Percentiles rank a stretch among this genome's conserved stretches.
phyloP scores from a whole-genome alignment of 2,797 vertebrate genomes.

The Phaenicophaeus curvirostris region DNA sequence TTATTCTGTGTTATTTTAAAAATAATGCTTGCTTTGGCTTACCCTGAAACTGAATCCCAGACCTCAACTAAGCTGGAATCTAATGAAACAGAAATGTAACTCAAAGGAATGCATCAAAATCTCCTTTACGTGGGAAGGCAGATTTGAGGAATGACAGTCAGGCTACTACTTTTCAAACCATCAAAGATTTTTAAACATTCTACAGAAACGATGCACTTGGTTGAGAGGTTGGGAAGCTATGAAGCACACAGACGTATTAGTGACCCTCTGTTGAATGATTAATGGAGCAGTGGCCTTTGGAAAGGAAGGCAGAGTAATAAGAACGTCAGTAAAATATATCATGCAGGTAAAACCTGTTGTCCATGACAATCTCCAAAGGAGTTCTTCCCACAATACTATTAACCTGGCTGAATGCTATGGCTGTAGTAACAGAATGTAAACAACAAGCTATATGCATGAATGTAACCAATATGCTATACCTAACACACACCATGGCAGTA shows the following conservation, averaged over 20 bases:
- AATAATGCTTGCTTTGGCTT: background rate
- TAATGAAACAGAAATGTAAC: background rate
- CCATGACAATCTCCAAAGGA: background rate
- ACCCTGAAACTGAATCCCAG: background rate
- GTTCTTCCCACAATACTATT: background rate
- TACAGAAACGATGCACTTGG: background rate
- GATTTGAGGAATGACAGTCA: background rate
- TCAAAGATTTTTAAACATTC: background rate
- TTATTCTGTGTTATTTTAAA: background rate
- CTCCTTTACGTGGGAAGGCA: background rate
- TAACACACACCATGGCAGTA: background rate
- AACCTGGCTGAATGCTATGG: background rate
- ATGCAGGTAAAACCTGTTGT: background rate
- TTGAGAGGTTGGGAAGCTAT: background rate
- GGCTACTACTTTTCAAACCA: background rate
- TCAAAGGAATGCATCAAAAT: background rate
- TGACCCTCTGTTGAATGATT: background rate
- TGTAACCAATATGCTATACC: background rate
- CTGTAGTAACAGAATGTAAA: background rate
- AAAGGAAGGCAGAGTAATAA: background rate
- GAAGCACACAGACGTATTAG: background rate
- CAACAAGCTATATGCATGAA: background rate
- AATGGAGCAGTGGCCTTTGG: background rate
- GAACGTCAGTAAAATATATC: constrained; percentile 9
- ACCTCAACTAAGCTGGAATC: background rate